Base-by-base conservation (phyloP, 2,888 invertebrate genomes). In the Cryptophagus acutangulus region DNA sequence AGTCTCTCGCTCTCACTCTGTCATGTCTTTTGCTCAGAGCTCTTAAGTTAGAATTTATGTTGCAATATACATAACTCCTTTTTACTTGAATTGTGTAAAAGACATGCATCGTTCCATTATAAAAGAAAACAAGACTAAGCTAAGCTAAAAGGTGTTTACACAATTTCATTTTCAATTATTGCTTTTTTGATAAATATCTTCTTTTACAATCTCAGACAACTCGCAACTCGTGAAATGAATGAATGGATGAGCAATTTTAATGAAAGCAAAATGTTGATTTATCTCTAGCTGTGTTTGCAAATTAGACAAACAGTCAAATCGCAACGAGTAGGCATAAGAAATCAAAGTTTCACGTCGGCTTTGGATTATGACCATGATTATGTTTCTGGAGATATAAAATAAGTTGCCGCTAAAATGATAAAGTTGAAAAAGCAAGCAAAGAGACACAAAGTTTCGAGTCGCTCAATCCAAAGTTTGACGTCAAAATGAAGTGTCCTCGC, bases 41-140 rank as follows among this genome's bases (percentile, higher is more conserved):
- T 56, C 50, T 53, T 52, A 49, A 43, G 50, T 49, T 45, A 45
- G 51, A 62, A 62, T 63, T 62, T 63, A 62, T 62, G 56, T 52
- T 45, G 56, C 58, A 61, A 63, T 62, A 62, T 62, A 60, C 59
- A 61, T 62, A 63, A 58, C 15, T 62, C 55, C 55, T 57, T 58
- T 60, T 63, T 62, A 61, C 55, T 56, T 31, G 16, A 31, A 31
- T 31, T 31, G 31, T 31, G 12, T 31, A 31, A 15, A 13, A 31
- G 31, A 31, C 31, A 31, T 16, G 31, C 16, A 31, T n/a, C n/a
- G n/a, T n/a, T n/a, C n/a, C n/a, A n/a, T n/a, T n/a, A n/a, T n/a
- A n/a, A n/a, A n/a, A n/a, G n/a, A n/a, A n/a, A n/a, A n/a, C n/a
- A n/a, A n/a, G n/a, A n/a, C n/a, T n/a, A n/a, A n/a, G 38, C 20